Conservation (phyloP, 2,888 invertebrate genomes). For the Ochlodes sylvanus region DNA sequence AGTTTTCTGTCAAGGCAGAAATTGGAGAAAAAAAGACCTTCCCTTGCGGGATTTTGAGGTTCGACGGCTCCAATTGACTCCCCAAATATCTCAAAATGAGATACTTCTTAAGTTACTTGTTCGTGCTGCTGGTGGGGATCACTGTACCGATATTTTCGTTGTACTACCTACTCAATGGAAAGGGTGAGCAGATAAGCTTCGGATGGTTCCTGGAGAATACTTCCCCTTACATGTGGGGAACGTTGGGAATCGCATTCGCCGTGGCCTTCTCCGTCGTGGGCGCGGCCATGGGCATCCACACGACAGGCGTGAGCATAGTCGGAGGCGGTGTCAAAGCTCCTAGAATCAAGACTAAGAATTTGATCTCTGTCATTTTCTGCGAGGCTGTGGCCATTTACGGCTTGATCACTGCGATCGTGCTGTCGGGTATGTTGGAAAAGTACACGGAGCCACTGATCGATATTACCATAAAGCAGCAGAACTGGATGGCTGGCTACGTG, state of each 20-base stretch:
- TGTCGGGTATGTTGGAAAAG: slow-evolving; percentile 92
- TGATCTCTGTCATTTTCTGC: slow-evolving; percentile 99
- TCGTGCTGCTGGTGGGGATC: slow-evolving; percentile 69
- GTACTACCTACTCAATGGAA: slow-evolving; percentile 92
- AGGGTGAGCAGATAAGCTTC: slow-evolving; percentile 93
- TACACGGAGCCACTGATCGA: slow-evolving; percentile 78
- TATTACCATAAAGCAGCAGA: slow-evolving; percentile 81
- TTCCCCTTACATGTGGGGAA: slow-evolving; percentile 98
- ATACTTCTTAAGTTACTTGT: slow-evolving; percentile 84
- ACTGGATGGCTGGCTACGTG: slow-evolving; percentile 95
- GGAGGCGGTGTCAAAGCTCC: slow-evolving; percentile 99
- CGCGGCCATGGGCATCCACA: slow-evolving; percentile 99
- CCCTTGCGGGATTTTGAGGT: slow-evolving; percentile 79
- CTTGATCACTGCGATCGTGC: slow-evolving; percentile 98
- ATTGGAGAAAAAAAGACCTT: slow-evolving; percentile 81
- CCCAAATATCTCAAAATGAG: slow-evolving; percentile 84
- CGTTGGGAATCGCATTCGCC: slow-evolving; percentile 95
- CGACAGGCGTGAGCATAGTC: slow-evolving; percentile 97
- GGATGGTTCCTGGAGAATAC: slow-evolving; percentile 96
- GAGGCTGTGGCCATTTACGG: slow-evolving; percentile 99
- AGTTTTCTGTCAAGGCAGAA: slow-evolving; percentile 83
- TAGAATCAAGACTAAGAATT: slow-evolving; percentile 99
- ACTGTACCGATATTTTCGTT: slow-evolving; percentile 74
- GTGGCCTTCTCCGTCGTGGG: slow-evolving; percentile 98
- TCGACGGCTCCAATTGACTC: slow-evolving; percentile 74